These are phyloP conservation scores for Alcedo atthis DNA, from an alignment of 2,797 vertebrate genomes.

Conservation along the genomic window DNA sequence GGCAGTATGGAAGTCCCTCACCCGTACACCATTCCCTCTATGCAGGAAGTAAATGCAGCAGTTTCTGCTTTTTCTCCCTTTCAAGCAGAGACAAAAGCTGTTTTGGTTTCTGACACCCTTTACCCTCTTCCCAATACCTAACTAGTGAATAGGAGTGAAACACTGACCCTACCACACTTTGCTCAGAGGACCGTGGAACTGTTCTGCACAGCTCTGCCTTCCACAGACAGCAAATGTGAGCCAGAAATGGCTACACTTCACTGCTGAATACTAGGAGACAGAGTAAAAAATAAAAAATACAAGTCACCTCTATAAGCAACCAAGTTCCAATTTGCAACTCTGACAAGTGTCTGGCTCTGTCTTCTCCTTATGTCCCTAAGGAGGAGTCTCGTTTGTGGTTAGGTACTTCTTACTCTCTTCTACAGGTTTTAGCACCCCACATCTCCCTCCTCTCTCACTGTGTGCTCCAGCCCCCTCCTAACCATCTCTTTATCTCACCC, in stretches of 20 bases:
- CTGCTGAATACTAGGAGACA: not conserved
- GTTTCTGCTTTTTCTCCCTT: not conserved
- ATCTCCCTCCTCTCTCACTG: not conserved
- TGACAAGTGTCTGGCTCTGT: not conserved
- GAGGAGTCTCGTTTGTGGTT: too few relatives aligned
- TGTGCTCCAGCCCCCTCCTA: not conserved
- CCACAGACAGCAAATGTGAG: fast-evolving
- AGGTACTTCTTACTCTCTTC: not conserved
- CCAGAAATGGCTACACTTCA: not conserved
- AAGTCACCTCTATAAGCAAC: not conserved
- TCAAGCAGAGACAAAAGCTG: not conserved
- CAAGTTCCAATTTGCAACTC: not conserved
- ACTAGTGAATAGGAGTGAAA: not conserved
- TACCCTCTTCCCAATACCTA: not conserved
- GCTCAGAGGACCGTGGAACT: not conserved
- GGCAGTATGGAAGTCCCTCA: not conserved
- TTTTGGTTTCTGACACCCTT: not conserved
- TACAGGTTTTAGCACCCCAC: not conserved
- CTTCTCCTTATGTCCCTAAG: not conserved
- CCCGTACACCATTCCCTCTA: not conserved
- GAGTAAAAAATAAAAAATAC: not conserved
- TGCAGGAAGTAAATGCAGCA: not conserved
- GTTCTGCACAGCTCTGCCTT: fast-evolving
- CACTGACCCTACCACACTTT: not conserved
- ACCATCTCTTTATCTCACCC: not conserved